A percentile compares a stretch with the other conserved stretches of the same genome.
These are phyloP conservation scores for Elephantulus edwardii DNA, from an alignment of 2,113 vertebrate species.

Conservation along the genomic window DNA sequence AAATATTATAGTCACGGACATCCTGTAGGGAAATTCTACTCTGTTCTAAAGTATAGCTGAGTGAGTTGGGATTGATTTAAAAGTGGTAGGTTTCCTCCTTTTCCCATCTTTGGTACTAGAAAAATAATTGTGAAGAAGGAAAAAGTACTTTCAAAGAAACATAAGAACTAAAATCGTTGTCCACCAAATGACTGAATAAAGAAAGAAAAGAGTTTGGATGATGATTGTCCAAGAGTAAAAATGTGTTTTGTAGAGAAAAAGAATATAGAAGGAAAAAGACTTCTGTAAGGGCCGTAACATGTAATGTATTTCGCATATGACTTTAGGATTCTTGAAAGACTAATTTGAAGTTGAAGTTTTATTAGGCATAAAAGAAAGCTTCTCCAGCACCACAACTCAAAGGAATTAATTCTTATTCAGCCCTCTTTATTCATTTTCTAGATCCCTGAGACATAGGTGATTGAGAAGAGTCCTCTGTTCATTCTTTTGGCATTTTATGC, in stretches of 20 bases:
- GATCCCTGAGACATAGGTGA: too few relatives aligned
- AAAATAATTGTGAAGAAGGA: neutral
- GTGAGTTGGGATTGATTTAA: too few relatives aligned
- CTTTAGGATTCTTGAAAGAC: neutral
- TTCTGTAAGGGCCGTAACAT: neutral
- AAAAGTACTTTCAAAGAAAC: neutral
- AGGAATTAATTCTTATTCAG: too few relatives aligned
- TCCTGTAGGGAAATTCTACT: too few relatives aligned
- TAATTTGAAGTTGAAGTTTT: neutral
- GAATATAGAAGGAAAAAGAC: neutral
- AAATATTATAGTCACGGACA: too few relatives aligned
- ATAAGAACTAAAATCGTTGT: neutral
- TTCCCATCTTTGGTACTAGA: neutral
- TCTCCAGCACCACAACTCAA: neutral
- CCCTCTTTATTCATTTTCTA: too few relatives aligned
- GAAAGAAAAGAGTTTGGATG: neutral
- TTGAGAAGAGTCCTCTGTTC: too few relatives aligned
- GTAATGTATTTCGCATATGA: neutral
- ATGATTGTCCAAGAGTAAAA: too few relatives aligned
- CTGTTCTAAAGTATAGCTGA: too few relatives aligned
- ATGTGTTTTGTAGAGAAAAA: neutral
- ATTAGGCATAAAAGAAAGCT: neutral
- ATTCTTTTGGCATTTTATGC: too few relatives aligned
- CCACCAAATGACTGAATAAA: neutral
- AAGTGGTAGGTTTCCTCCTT: too few relatives aligned